phyloP scores from a whole-genome alignment of 2,888 invertebrate genomes.

The Drosophila prostipennis region DNA sequence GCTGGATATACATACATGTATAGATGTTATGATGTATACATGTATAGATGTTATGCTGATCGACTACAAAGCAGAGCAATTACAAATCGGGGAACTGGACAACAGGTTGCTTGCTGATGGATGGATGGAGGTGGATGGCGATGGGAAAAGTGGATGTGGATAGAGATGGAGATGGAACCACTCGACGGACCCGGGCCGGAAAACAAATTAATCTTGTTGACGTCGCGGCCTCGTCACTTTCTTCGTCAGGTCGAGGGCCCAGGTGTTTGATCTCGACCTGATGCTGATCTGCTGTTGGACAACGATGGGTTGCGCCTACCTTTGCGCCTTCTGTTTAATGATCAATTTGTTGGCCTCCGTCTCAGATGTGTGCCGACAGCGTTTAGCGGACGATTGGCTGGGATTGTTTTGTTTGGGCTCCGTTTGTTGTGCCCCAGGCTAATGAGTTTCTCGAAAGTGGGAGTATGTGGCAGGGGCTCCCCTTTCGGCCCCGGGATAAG shows the following conservation, averaged over 20 bases:
- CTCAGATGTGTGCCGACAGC: slow-evolving; percentile 73
- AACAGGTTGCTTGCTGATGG: slow-evolving; percentile 72
- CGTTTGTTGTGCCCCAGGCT: slow-evolving; percentile 41
- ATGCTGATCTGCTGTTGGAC: slow-evolving; percentile 51
- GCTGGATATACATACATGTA: slow-evolving; percentile 9
- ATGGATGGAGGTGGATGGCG: slow-evolving; percentile 28
- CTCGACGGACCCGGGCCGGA: slow-evolving; percentile 47
- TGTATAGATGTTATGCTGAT: slow-evolving; percentile 65
- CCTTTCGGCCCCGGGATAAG: slow-evolving; percentile 17
- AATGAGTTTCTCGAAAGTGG: slow-evolving; percentile 74
- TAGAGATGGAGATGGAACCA: slow-evolving; percentile 34
- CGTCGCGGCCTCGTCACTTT: slow-evolving; percentile 61
- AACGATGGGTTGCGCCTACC: slow-evolving; percentile 65
- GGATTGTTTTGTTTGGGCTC: slow-evolving; percentile 26
- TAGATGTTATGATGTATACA: slow-evolving; percentile 35
- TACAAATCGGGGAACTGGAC: slow-evolving; percentile 55
- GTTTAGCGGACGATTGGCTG: slow-evolving; percentile 67
- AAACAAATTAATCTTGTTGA: slow-evolving; percentile 79
- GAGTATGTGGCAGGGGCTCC: slow-evolving; percentile 59
- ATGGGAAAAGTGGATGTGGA: slow-evolving; percentile 18
- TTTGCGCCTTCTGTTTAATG: slow-evolving; percentile 80
- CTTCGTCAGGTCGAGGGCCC: slow-evolving; percentile 61
- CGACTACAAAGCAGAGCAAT: slow-evolving; percentile 62
- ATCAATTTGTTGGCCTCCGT: slow-evolving; percentile 76
- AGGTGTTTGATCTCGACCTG: slow-evolving; percentile 76